Evolutionary conservation across 2,113 vertebrate species (phyloP).

Genomic region (Steatornis caripensis): DNA sequence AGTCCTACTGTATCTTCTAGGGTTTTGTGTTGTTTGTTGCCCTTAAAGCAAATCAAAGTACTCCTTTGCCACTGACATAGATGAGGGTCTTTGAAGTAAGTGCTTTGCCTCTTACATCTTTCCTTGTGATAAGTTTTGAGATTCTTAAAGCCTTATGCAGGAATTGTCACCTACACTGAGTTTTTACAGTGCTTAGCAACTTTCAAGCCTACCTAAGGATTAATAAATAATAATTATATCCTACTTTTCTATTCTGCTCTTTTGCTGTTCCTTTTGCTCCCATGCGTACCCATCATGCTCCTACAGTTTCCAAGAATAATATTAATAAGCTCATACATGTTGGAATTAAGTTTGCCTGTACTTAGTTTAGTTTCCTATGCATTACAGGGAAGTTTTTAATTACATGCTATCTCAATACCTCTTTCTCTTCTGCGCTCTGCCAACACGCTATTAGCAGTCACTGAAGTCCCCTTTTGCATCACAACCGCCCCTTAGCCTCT

Average conservation of each 20-base stretch:
- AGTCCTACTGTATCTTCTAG: neutral
- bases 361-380: neutral
- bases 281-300: neutral
- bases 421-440: neutral
- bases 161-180: neutral
- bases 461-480: neutral
- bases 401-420: neutral
- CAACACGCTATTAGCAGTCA: neutral
- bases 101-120: neutral
- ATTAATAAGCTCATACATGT: neutral
- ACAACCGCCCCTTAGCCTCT: neutral
- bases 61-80: neutral
- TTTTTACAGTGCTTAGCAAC: neutral
- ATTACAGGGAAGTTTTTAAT: neutral
- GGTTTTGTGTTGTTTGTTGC: neutral
- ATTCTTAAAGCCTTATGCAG: neutral
- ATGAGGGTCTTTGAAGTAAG: neutral
- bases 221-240: neutral
- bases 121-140: neutral
- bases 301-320: neutral
- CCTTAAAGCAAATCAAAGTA: constrained; percentile 10
- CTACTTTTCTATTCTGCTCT: neutral
- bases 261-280: constrained; percentile 10
- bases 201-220: neutral
- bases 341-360: neutral